Base-by-base conservation (phyloP, 2,797 vertebrate species). In the Enteromius radiatus region DNA sequence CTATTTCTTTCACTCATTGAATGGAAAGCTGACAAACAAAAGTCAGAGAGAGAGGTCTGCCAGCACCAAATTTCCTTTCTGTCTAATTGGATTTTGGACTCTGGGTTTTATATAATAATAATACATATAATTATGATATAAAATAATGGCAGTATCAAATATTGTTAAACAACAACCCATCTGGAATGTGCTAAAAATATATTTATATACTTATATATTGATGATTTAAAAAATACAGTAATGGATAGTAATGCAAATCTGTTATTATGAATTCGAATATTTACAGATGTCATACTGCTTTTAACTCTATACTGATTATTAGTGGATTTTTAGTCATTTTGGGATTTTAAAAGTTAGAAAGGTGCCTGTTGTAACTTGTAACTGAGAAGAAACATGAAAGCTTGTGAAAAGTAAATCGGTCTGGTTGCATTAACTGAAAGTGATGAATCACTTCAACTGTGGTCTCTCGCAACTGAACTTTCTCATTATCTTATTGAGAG, bases 401-500 rank as follows among this genome's bases (percentile, higher is more conserved):
- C 14, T 17, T 26, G 73, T 19, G 33, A 59, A 19, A 17, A 74
- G 21, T 10, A 56, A 75, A 56, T 33, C 12, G 1, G 21, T 31
- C 75, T 2, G 56, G 38, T 56, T 63, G 41, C 15, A 19, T 76
- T 76, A 61, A 70, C 36, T 12, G 54, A 71, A 38, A 17, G 4
- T n/a, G 64, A 82, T 38, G 19, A 78, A 75, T 56, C 56, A 23
- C 80, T 63, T 63, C 10, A 33, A 76, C 31, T 75, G 64, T 59
- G 67, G 45, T 49, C 70, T 68, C 4, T 47, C 7, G 41, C 28
- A 59, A 19, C 74, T 65, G 26, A 69, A 61, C 28, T 65, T 64
- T 36, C 65, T 65, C 71, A 82, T 80, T 65, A 84, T 65, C 83
- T 84, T 69, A 85, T 36, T 68, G 79, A 84, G 63, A 70, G n/a